These are phyloP conservation scores for Poecilia latipinna DNA, from an alignment of 2,113 vertebrate genomes.

Conservation along the genomic window DNA sequence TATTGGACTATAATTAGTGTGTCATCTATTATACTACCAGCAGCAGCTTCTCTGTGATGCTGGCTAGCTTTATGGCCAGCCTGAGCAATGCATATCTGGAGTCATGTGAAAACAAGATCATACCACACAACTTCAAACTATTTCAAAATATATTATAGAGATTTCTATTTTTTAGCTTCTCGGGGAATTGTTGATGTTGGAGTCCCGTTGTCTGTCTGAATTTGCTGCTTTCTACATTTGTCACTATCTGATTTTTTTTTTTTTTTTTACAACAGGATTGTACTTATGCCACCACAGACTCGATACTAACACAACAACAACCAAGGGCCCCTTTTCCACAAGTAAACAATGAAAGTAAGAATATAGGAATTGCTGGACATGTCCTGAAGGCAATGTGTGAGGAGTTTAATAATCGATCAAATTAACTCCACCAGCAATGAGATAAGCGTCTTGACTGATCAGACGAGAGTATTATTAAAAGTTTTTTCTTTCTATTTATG, in stretches of 20 bases:
- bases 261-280: slow-evolving; percentile 31
- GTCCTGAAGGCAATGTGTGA: slow-evolving; percentile 23
- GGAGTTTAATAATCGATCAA: slow-evolving; percentile 20
- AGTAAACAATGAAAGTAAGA: slow-evolving; percentile 26
- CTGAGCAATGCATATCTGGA: slow-evolving; percentile 67
- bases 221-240: slow-evolving; percentile 21
- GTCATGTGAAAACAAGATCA: slow-evolving; percentile 13
- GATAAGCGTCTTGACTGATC: slow-evolving; percentile 10
- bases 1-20: slow-evolving; percentile 45
- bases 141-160: slow-evolving; percentile 9
- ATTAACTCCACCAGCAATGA: slow-evolving; percentile 5
- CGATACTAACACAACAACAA: slow-evolving; percentile 57
- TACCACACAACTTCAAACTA: slow-evolving; percentile 24
- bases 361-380: slow-evolving; percentile 20
- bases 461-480: not conserved
- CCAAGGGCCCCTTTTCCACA: slow-evolving; percentile 31
- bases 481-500: too few relatives aligned
- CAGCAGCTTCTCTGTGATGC: slow-evolving; percentile 58
- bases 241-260: slow-evolving; percentile 29
- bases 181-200: slow-evolving; percentile 5
- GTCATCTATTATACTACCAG: slow-evolving; percentile 44
- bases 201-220: slow-evolving; percentile 28
- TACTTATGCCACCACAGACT: slow-evolving; percentile 27
- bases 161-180: slow-evolving; percentile 2
- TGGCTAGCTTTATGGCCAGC: slow-evolving; percentile 43